phyloP scores from a whole-genome alignment of 2,113 vertebrate genomes.

The Panthera uncia region DNA sequence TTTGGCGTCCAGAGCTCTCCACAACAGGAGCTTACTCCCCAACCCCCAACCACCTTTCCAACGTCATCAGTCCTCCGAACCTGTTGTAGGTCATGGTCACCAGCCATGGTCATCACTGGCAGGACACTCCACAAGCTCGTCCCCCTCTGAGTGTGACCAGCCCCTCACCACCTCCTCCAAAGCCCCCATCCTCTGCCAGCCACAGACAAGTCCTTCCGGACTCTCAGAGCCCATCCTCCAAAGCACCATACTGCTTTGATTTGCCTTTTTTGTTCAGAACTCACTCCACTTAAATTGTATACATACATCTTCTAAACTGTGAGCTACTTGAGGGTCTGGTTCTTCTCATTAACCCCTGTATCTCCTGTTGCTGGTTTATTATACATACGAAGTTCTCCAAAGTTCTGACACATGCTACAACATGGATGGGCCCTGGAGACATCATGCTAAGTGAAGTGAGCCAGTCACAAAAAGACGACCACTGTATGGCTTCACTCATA shows the following conservation, averaged over 20 bases:
- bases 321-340: neutral
- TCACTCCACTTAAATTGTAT: neutral
- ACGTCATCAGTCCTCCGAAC: neutral
- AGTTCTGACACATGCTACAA: neutral
- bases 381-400: neutral
- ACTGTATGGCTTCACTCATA: neutral
- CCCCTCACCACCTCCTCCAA: neutral
- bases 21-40: neutral
- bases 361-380: neutral
- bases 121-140: neutral
- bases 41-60: too few species aligned
- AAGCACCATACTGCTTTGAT: neutral
- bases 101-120: neutral
- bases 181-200: too few species aligned
- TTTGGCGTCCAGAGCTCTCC: neutral
- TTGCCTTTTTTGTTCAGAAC: too few species aligned
- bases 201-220: accelerated
- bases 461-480: neutral
- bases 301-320: neutral
- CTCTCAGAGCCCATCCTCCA: neutral
- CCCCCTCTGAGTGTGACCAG: too few species aligned
- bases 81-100: neutral
- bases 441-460: neutral
- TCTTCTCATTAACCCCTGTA: neutral
- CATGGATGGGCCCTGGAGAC: neutral